Conservation (phyloP, 1,140 invertebrate species). For the Bombus haemorrhoidalis region DNA sequence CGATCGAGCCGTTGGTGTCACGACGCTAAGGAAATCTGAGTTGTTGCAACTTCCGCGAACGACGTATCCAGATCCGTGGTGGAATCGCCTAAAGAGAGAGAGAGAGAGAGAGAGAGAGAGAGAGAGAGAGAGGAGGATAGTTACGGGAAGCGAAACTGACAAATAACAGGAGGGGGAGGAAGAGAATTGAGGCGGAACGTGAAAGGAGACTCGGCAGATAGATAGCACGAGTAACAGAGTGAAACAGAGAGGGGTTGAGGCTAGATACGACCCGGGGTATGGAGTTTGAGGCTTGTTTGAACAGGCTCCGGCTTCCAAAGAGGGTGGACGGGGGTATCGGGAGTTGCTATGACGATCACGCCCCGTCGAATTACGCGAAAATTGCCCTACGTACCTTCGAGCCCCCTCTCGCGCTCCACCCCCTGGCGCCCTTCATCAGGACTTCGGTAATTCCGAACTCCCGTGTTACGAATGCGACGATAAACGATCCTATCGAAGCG, state of each 20-base stretch:
- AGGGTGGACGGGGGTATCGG: conserved; percentile 69
- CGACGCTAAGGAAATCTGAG: conserved; percentile 59
- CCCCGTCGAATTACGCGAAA: conserved; percentile 82
- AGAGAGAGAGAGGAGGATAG: conserved; percentile 41
- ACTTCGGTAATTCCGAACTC: conserved; percentile 66
- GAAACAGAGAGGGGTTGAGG: conserved; percentile 12
- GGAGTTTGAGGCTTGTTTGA: conserved; percentile 79
- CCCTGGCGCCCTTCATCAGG: conserved; percentile 59
- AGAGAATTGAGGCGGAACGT: conserved; percentile 19
- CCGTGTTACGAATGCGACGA: conserved; percentile 73
- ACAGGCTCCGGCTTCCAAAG: conserved; percentile 78
- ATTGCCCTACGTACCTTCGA: conserved; percentile 80
- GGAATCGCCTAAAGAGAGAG: conserved; percentile 27
- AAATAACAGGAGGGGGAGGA: conserved; percentile 35
- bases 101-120: conserved; percentile 33
- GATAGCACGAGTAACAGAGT: conserved; percentile 23
- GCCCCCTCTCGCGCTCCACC: conserved; percentile 45
- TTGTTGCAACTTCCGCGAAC: conserved; percentile 64
- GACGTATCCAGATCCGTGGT: conserved; percentile 35
- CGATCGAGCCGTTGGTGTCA: conserved; percentile 48
- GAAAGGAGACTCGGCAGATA: conserved; percentile 41
- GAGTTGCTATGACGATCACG: conserved; percentile 83
- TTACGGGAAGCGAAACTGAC: conserved; percentile 41
- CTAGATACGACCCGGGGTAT: conserved; percentile 54
- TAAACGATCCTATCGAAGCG: conserved; percentile 77